Evolutionary conservation across 2,113 vertebrate genomes (phyloP).

Genomic region (Ranitomeya imitator): DNA sequence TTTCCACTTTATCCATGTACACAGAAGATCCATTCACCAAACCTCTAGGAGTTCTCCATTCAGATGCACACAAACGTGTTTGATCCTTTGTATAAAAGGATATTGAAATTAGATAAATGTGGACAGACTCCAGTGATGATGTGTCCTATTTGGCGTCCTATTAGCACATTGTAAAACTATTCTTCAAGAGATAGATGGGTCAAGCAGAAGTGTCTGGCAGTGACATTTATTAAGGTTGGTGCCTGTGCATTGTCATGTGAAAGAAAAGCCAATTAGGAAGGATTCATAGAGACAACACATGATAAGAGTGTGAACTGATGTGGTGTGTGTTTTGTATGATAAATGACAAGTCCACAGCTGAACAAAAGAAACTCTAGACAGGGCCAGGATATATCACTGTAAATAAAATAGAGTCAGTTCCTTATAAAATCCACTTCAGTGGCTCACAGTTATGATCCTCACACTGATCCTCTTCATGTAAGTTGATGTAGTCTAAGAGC

Average conservation of each 20-base stretch:
- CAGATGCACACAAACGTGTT: no score
- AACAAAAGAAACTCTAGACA: not conserved
- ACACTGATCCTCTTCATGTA: not conserved
- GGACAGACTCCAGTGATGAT: not conserved
- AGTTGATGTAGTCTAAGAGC: not conserved
- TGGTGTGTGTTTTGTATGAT: not conserved
- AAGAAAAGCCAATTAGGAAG: conserved; percentile 17
- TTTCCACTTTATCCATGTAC: not conserved
- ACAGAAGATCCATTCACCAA: not conserved
- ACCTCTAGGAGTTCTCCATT: not conserved
- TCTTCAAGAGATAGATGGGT: not conserved
- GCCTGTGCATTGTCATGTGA: not conserved
- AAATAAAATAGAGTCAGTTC: not conserved
- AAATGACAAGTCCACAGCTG: not conserved
- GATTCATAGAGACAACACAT: not conserved
- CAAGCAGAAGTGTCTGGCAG: not conserved
- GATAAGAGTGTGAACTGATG: not conserved
- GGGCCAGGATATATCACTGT: not conserved
- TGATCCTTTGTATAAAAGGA: no score
- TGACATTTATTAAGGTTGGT: conserved; percentile 18
- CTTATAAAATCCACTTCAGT: not conserved
- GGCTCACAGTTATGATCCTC: not conserved
- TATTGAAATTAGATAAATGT: not conserved
- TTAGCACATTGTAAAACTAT: not conserved
- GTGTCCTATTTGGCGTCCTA: not conserved